Evolutionary conservation across 2,888 invertebrate species (phyloP), one percentile per base, ranked within the genome.

Genomic region (Drosophila atripex): DNA sequence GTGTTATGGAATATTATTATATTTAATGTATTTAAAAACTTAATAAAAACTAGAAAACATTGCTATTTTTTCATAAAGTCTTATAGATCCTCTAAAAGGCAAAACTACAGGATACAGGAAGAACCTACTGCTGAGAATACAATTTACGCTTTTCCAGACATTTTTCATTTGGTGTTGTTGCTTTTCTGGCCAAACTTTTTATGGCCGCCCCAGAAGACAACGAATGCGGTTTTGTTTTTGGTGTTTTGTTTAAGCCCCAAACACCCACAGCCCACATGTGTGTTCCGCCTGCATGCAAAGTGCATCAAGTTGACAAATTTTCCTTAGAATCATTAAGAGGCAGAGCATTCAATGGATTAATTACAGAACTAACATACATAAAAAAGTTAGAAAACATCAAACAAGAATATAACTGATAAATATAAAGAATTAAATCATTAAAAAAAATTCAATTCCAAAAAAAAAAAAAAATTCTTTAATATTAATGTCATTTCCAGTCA

Each of bases 81-180:
- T 1, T 50, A 23, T 12, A 38, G n/a, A 39, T 8, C 25, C 52
- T 11, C 14, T n/a, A n/a, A 11, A n/a, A n/a, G 1, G 11, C 5
- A 7, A 5, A 11, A 14, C 43, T 21, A 21, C 7, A 50, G 32
- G 32, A 23, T 52, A 54, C n/a, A 41, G 25, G 14, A 25, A 60
- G 32, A 77, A 75, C 54, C 63, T 76, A 70, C 80, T 68, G 70
- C 76, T 68, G 72, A 53, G 77, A 76, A 64, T 68, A 77, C 77
- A 80, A 80, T 82, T 78, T 82, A 78, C 78, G 77, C 78, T 71
- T 75, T 43, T 41, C 68, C 71, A 68, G 77, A 69, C 71, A 78
- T 82, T 80, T 80, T 80, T 78, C 75, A 70, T 70, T 47, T 64
- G 59, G 50, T 70, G 47, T 54, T 59, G 51, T 58, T 74, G 46